Base-by-base conservation (phyloP, 2,888 invertebrate species). In the Conus canariensis region DNA sequence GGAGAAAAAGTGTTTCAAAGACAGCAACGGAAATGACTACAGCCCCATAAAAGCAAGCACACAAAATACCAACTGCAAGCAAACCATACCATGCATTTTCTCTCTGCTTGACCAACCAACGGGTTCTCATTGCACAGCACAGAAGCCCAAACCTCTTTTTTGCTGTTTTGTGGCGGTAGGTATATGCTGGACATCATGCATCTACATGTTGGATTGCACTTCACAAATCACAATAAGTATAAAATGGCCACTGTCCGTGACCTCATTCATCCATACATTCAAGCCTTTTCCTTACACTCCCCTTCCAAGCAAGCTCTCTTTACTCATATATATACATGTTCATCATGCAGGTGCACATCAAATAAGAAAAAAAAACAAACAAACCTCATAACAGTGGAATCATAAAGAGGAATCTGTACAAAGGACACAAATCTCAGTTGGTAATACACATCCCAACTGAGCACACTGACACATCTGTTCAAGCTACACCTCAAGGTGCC, bases 161-260 rank as follows among this genome's bases (percentile, higher is more conserved):
- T 9, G 45, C 19, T 80, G 45, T 14, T 64, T 64, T 64, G 64
- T 64, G 8, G 64, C 16, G 64, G 64, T 64, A 19, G 77, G 77
- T 16, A 19, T 58, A 6, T 56, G 19, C 9, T 83, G 58, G 82
- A 19, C 58, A 83, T 12, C 82, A 58, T 64, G 82, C 82, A 58
- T 83, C 58, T 83, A 58, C 12, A 58, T 19, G 58, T 19, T 83
- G 82, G 82, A 83, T 83, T 83, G 82, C 82, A 83, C 82, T 83
- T 83, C 58, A 82, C 82, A 83, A 83, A 83, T 83, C 82, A 83
- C 82, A 83, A 83, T 58, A 83, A 22, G 19, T 83, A 58, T 58
- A 7, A 22, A 22, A 83, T 58, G 58, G 82, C 82, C 82, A 58
- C 82, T 83, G 10, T 45, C 80, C 45, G 80, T 64, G 19, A 70